A percentile compares a stretch with the other conserved stretches of the same genome.
phyloP scores from a whole-genome alignment of 2,113 vertebrate species.

The Chloropsis cyanopogon region DNA sequence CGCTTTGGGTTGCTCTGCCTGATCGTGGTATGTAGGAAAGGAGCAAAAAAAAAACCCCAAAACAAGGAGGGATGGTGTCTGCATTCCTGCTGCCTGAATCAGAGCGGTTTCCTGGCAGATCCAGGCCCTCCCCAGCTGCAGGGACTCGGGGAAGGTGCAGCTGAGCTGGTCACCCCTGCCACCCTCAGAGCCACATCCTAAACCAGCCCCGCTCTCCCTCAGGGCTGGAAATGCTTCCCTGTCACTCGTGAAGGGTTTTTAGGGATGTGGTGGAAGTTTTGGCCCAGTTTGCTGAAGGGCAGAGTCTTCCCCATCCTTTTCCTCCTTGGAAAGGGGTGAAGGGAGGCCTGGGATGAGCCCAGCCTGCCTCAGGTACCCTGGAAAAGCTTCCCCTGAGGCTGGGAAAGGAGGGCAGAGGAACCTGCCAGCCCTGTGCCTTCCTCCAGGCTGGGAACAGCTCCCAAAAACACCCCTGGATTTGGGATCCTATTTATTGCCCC shows the following conservation, averaged over 20 bases:
- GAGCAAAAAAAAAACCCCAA: not conserved
- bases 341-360: not conserved
- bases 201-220: not conserved
- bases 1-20: not conserved
- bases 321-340: not conserved
- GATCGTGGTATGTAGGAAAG: not conserved
- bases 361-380: not conserved
- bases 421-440: not conserved
- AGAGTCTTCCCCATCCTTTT: not conserved
- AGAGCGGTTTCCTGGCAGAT: rapidly evolving
- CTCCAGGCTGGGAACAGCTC: not conserved
- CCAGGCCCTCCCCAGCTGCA: not conserved
- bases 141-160: not conserved
- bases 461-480: not conserved
- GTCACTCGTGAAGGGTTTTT: rapidly evolving
- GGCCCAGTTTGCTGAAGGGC: not conserved
- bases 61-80: not conserved
- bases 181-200: rapidly evolving
- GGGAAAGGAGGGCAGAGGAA: not conserved
- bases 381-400: not conserved
- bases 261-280: not conserved
- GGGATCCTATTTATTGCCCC: not conserved
- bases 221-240: not conserved
- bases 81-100: constrained; percentile 8
- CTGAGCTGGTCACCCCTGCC: not conserved